Base-by-base conservation (phyloP, 2,113 vertebrate species). In the Cebus imitator region DNA sequence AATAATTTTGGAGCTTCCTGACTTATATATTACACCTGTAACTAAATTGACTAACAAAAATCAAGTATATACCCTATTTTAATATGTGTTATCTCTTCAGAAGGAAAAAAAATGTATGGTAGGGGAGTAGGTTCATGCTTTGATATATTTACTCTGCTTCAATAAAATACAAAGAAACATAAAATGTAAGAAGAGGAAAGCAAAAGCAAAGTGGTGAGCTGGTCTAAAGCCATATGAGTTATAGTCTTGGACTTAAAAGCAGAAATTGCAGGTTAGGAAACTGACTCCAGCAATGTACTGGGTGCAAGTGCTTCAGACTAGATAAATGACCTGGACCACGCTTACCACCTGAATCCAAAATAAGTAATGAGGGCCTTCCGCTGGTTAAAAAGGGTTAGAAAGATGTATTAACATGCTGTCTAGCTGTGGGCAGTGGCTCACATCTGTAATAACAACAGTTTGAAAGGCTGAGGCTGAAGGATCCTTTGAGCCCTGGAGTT, bases 101-200 rank as follows among this genome's bases (percentile, higher is more conserved):
- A 78, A 91, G 58, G 79, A 68, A 68, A 64, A 70, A 30, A 87
- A 81, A 61, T 81, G 30, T 23, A 81, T 85, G 50, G 1, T 86
- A 84, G 25, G 17, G 23, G 27, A 83, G 5, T 85, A 81, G 83
- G 40, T 45, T 6, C 7, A 61, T 90, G 52, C 58, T 94, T 91
- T 93, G 13, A 52, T 50, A 90, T 57, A 85, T 58, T 82, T 90
- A 58, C 10, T 95, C 17, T 81, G n/a, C 27, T 93, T 50, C 14
- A 72, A 10, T 76, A 96, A 91, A 50, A 81, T 96, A 94, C n/a
- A 88, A 14, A 80, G 6, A 72, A 75, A 93, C 8, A 78, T 75
- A 82, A 82, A 97, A 79, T 92, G 43, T 57, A 87, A 84, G 91
- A 89, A 94, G 17, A 82, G 43, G 20, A 91, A 94, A 91, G 16